Percentiles rank a stretch among this genome's conserved stretches.
Evolutionary conservation across 1,140 invertebrate genomes (phyloP).

Genomic region (Apis cerana): DNA sequence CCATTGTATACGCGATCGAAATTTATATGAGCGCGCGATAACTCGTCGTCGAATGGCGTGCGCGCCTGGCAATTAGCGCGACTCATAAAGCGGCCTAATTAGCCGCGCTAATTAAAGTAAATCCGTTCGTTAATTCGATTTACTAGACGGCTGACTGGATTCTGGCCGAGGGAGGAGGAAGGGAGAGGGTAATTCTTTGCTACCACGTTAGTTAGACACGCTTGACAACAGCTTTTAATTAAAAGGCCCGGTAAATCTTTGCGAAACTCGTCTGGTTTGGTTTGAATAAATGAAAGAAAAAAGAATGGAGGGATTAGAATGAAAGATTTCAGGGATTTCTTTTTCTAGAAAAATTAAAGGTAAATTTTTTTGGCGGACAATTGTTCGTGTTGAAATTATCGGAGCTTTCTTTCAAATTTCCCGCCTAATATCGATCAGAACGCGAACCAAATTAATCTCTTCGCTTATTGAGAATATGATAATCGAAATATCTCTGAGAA

Average conservation of each 20-base stretch:
- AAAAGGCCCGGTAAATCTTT: not conserved
- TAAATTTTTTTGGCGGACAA: too few species aligned
- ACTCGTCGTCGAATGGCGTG: not conserved
- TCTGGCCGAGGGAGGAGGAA: not conserved
- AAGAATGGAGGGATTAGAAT: not conserved
- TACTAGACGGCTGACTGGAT: slow-evolving; percentile 27
- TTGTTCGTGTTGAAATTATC: too few species aligned
- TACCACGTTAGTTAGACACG: not conserved
- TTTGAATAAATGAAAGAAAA: too few species aligned
- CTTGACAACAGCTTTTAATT: slow-evolving; percentile 27
- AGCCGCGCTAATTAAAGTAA: slow-evolving; percentile 46
- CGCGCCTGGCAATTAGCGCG: slow-evolving; percentile 25
- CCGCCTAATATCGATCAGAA: too few species aligned
- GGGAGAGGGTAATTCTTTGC: not conserved
- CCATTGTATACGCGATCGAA: slow-evolving; percentile 8
- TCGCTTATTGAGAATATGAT: too few species aligned
- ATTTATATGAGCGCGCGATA: slow-evolving; percentile 46
- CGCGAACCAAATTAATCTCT: too few species aligned
- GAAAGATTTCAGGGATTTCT: not conserved
- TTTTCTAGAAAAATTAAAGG: too few species aligned
- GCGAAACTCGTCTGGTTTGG: too few species aligned
- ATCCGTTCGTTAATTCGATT: slow-evolving; percentile 46
- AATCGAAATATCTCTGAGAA: too few species aligned
- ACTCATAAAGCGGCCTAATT: slow-evolving; percentile 42
- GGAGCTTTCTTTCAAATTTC: too few species aligned